A percentile compares a stretch with the other conserved stretches of the same genome.
Conservation (phyloP, 2,113 vertebrate genomes). For the Indri indri region DNA sequence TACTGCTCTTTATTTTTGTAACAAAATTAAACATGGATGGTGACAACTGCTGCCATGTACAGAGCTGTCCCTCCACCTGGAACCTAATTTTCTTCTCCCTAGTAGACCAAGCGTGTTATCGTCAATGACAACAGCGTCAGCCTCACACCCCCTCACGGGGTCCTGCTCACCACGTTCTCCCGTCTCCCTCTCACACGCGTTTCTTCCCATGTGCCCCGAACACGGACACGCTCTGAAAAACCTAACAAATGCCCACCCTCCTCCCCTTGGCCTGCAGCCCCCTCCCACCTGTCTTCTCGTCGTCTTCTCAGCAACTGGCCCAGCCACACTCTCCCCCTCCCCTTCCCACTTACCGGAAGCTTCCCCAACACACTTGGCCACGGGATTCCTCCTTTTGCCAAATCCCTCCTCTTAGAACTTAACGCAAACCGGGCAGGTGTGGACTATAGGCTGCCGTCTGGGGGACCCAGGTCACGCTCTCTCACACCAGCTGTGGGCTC, state of each 20-base stretch:
- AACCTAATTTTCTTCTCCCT: neutral
- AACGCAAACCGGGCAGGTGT: neutral
- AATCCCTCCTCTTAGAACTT: neutral
- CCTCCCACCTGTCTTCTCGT: accelerated
- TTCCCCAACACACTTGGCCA: neutral
- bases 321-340: neutral
- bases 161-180: neutral
- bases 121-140: neutral
- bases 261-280: accelerated
- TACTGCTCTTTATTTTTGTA: neutral
- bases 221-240: neutral
- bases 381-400: neutral
- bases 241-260: neutral
- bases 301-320: neutral
- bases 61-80: neutral
- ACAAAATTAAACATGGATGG: neutral
- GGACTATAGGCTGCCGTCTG: accelerated
- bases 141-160: accelerated
- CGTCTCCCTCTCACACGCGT: accelerated
- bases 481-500: neutral
- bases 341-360: neutral
- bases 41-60: neutral
- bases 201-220: neutral
- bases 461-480: neutral
- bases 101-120: neutral